Base-by-base conservation (phyloP, 2,113 vertebrate species). In the Mobula birostris region DNA sequence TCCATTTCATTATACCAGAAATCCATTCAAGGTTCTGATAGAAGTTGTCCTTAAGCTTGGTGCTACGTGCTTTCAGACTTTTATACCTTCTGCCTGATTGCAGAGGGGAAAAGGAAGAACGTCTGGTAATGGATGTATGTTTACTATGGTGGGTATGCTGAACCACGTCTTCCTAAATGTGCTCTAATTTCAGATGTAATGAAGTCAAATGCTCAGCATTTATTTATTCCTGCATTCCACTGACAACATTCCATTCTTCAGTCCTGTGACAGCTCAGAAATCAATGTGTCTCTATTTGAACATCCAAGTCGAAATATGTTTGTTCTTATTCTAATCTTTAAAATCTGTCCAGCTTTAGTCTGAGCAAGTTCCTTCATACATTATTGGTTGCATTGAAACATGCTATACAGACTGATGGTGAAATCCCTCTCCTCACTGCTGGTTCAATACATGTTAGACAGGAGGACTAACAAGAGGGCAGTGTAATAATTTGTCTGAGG, bases 401-500 rank as follows among this genome's bases (percentile, higher is more conserved):
- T 5, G 48, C 48, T 48, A 48, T 48, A 48, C 48, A 48, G 48
- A 48, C 48, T 48, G n/a, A 61, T 8, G 61, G 85, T n/a, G 17
- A 66, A n/a, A 32, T 5, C 85, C 21, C 29, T 90, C 85, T 32
- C 27, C 15, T 7, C 63, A 29, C 85, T 68, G 61, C 85, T 66
- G 61, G 85, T 66, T 32, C 32, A 90, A 66, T 66, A n/a, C 32
- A n/a, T n/a, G n/a, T 32, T 66, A 90, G 61, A 66, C 85, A 90
- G 58, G 15, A 58, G 66, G 85, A 90, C 85, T 90, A 90, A 90
- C n/a, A 61, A 90, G 61, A 66, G 85, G 85, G 85, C 61, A 90
- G 85, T 4, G 40, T 32, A 68, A 63, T 90, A 90, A 90, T 90
- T 66, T 63, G 63, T 90, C 29, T 32, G 85, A 14, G 61, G 61